Conservation (phyloP, 2,797 vertebrate genomes). For the Anguilla anguilla region DNA sequence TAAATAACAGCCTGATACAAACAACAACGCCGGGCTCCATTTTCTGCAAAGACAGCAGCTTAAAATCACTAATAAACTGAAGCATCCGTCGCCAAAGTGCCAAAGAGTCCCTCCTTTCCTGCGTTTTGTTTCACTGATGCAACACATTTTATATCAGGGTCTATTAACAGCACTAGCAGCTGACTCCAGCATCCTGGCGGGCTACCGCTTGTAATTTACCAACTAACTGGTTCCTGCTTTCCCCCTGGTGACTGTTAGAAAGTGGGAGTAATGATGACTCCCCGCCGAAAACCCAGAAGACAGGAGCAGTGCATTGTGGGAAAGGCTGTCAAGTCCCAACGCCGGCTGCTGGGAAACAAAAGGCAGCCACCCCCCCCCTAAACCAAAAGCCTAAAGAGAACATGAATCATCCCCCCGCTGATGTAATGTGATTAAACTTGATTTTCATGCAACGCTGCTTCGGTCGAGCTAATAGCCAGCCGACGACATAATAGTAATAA, state of each 20-base stretch:
- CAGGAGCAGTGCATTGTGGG: not conserved
- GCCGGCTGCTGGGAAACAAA: slow-evolving; percentile 4
- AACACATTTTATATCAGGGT: slow-evolving; percentile 39
- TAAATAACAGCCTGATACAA: slow-evolving; percentile 51
- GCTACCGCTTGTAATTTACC: slow-evolving; percentile 39
- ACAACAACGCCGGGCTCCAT: not conserved
- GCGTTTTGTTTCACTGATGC: slow-evolving; percentile 34
- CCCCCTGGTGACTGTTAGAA: slow-evolving; percentile 45
- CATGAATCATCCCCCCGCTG: slow-evolving; percentile 18
- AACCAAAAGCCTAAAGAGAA: not conserved
- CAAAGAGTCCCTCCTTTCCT: slow-evolving; percentile 35
- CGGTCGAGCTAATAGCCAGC: not conserved
- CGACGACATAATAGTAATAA: slow-evolving; percentile 6
- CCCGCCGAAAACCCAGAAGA: not conserved
- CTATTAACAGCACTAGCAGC: slow-evolving; percentile 38
- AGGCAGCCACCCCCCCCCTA: not conserved
- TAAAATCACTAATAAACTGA: slow-evolving; percentile 34
- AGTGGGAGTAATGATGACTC: slow-evolving; percentile 20
- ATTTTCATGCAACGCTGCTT: slow-evolving; percentile 18
- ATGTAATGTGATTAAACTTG: slow-evolving; percentile 20
- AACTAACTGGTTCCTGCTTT: slow-evolving; percentile 44
- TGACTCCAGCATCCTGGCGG: not conserved
- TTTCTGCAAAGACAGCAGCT: slow-evolving; percentile 46
- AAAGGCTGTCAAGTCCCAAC: slow-evolving; percentile 14
- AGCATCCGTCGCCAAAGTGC: not conserved